Base-by-base conservation (phyloP, 2,113 vertebrate species). In the Eudyptes chrysolophus region DNA sequence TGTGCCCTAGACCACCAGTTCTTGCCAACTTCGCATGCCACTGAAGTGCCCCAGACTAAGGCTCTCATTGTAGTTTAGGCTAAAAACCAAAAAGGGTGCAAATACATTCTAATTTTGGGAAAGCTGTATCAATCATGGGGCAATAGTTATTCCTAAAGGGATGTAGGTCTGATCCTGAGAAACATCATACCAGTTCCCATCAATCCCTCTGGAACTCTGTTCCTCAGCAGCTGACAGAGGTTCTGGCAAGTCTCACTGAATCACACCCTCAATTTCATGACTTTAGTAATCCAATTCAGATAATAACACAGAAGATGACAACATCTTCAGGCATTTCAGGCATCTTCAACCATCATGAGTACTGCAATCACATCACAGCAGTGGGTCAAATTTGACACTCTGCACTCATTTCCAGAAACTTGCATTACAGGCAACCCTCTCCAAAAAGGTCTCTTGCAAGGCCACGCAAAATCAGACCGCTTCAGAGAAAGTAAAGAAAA, bases 341-440 rank as follows among this genome's bases (percentile, higher is more conserved):
- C 49, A 62, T 74, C 46, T 15, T 84, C 72, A 81, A 13, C 42
- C 42, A 86, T n/a, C 19, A 58, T 1, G 21, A 90, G 46, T 48
- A 42, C 26, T 14, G 12, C 29, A 51, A 68, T 83, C 24, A 75
- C 90, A 76, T 49, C 48, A 51, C 16, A 90, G 48, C 38, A 68
- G 40, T n/a, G n/a, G 25, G 38, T 81, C 62, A 86, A 34, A 84
- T 54, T 27, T 34, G 30, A 44, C 38, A 36, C 34, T 44, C 40
- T 44, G 29, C 24, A 27, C 11, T 77, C 44, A 32, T 36, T 9
- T 83, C 49, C 36, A 77, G 66, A 70, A 90, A 61, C 26, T 38
- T 55, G 34, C 1, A 1, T 65, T 70, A 65, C 18, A 7, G 0
- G 0, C 55, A 84, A 15, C 26, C 24, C 36, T 76, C 82, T 80